These are phyloP conservation scores for Sinonovacula constricta DNA, from an alignment of 1,140 invertebrate species.

Conservation along the genomic window DNA sequence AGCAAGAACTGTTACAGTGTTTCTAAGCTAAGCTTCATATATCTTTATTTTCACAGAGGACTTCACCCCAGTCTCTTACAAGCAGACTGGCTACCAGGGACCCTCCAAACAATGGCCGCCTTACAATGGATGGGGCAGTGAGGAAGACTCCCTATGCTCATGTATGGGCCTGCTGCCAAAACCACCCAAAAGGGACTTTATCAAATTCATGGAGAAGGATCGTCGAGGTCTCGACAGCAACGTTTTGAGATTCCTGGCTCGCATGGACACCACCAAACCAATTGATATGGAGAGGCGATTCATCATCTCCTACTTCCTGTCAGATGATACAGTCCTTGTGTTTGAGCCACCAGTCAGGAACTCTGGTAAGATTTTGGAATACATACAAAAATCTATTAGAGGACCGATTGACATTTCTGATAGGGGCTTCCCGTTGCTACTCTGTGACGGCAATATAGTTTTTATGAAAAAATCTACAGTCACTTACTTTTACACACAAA, in stretches of 20 bases:
- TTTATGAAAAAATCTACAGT: too few species aligned
- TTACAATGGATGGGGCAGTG: constrained; percentile 79
- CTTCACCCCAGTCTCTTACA: constrained; percentile 68
- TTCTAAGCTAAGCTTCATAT: too few species aligned
- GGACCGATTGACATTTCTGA: too few species aligned
- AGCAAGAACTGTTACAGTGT: too few species aligned
- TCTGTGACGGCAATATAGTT: too few species aligned
- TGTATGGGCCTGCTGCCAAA: constrained; percentile 77
- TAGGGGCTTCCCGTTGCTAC: too few species aligned
- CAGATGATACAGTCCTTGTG: constrained; percentile 90
- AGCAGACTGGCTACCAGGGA: constrained; percentile 23
- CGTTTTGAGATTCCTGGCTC: constrained; percentile 88
- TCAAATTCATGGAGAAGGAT: constrained; percentile 79
- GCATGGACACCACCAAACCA: constrained; percentile 85
- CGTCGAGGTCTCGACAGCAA: constrained; percentile 86
- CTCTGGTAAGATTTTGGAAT: constrained; percentile 86
- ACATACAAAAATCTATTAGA: too few species aligned
- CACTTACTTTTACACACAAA: too few species aligned
- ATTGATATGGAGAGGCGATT: constrained; percentile 86
- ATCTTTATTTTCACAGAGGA: constrained; percentile 63
- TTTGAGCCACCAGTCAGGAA: constrained; percentile 87
- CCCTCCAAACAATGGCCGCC: constrained; percentile 68
- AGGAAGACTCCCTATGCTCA: constrained; percentile 79
- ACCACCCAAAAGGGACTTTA: constrained; percentile 77
- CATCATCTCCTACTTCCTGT: constrained; percentile 89